phyloP scores from a whole-genome alignment of 1,140 invertebrate genomes.

The Euura lappo region DNA sequence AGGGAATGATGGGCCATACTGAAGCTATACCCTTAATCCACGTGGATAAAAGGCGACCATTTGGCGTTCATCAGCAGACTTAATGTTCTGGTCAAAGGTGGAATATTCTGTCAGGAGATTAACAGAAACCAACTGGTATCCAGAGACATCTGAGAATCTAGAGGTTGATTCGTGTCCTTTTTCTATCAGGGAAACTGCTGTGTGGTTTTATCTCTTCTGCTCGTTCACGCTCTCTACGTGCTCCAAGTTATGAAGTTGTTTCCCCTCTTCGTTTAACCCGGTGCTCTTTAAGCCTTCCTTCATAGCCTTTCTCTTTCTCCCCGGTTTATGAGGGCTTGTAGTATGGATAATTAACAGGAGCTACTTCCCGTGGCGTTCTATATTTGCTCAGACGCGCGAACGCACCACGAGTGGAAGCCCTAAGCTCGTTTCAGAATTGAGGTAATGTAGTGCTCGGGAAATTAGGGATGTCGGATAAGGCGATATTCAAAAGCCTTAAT shows the following conservation, averaged over 20 bases:
- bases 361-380: constrained; percentile 31
- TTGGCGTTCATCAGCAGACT: background rate
- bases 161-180: background rate
- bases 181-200: background rate
- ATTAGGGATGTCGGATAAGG: constrained; percentile 49
- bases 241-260: constrained; percentile 15
- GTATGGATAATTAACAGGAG: constrained; percentile 49
- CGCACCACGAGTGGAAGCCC: background rate
- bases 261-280: constrained; percentile 24
- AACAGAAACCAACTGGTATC: constrained; percentile 11
- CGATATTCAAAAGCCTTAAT: constrained; percentile 54
- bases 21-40: background rate
- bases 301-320: background rate
- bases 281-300: constrained; percentile 9
- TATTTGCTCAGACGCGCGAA: constrained; percentile 31
- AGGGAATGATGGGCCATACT: background rate
- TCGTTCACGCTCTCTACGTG: background rate
- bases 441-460: constrained; percentile 25
- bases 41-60: background rate
- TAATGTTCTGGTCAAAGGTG: constrained; percentile 5
- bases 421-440: background rate
- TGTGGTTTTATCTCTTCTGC: background rate
- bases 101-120: constrained; percentile 10
- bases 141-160: background rate
- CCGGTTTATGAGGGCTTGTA: constrained; percentile 27